Percentiles rank a stretch among this genome's conserved stretches.
Conservation (phyloP, 2,888 invertebrate species). For the Philereme vetulata region DNA sequence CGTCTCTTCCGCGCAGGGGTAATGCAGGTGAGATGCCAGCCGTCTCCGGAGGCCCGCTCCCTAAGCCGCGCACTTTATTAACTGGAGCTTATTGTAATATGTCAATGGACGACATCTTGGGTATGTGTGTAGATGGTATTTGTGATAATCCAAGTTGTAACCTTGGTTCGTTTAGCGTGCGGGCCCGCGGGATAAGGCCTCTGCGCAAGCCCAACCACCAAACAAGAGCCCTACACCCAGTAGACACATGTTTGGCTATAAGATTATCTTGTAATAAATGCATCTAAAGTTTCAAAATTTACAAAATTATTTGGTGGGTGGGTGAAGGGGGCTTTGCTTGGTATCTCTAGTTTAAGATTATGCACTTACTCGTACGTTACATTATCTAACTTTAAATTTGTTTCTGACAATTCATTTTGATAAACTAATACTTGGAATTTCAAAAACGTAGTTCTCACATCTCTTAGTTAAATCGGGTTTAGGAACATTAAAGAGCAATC, state of each 20-base stretch:
- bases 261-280: slow-evolving; percentile 29
- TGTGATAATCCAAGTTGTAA: slow-evolving; percentile 60
- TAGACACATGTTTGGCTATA: slow-evolving; percentile 59
- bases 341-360: slow-evolving; percentile 67
- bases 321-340: slow-evolving; percentile 85
- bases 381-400: slow-evolving; percentile 6
- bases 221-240: slow-evolving; percentile 84
- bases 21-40: slow-evolving; percentile 91
- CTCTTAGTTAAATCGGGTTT: slow-evolving; percentile 6
- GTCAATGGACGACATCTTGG: slow-evolving; percentile 44
- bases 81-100: slow-evolving; percentile 26
- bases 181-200: slow-evolving; percentile 79
- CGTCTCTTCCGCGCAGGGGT: slow-evolving; percentile 95
- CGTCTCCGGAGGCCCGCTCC: slow-evolving; percentile 81
- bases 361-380: slow-evolving; percentile 3
- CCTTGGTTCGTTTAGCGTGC: slow-evolving; percentile 65
- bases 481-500: too few relatives aligned
- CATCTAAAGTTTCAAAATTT: slow-evolving; percentile 59
- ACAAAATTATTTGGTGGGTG: slow-evolving; percentile 79
- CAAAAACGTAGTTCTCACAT: background rate
- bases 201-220: slow-evolving; percentile 83
- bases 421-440: slow-evolving; percentile 8
- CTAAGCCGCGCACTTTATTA: slow-evolving; percentile 68
- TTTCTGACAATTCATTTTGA: slow-evolving; percentile 15
- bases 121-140: slow-evolving; percentile 46